Evolutionary conservation across 2,888 invertebrate genomes (phyloP).

Genomic region (Habrosyne pyritoides): DNA sequence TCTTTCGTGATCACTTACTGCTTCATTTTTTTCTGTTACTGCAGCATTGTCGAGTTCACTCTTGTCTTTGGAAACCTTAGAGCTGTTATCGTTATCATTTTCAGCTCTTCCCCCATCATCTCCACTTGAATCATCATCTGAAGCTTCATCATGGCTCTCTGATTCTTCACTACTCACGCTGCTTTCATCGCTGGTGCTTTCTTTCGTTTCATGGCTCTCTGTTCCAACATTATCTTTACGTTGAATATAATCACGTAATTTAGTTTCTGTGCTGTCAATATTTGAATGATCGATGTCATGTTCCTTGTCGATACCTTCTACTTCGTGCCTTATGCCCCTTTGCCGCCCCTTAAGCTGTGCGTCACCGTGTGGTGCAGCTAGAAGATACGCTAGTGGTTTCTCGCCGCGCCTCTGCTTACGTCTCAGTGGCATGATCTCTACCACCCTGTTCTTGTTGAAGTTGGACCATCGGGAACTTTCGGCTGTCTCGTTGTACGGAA

Average conservation of each 20-base stretch:
- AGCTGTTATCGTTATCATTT: too few relatives aligned
- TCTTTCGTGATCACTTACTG: too few relatives aligned
- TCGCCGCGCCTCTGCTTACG: not conserved
- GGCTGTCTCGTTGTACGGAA: not conserved
- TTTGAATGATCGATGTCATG: not conserved
- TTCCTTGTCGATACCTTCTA: not conserved
- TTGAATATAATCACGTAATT: not conserved
- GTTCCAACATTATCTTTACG: not conserved
- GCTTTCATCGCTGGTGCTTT: too few relatives aligned
- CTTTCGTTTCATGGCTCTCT: not conserved
- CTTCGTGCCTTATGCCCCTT: not conserved
- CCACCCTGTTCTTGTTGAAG: not conserved
- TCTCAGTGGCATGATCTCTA: not conserved
- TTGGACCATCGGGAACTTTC: not conserved
- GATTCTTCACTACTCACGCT: not conserved
- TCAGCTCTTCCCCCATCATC: not conserved
- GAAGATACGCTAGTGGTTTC: not conserved
- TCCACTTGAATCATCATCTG: not conserved
- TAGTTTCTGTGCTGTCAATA: not conserved
- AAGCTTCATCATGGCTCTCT: not conserved
- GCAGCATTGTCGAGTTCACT: too few relatives aligned
- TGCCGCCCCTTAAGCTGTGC: not conserved
- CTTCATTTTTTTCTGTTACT: too few relatives aligned
- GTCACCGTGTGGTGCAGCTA: not conserved
- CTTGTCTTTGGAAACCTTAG: too few relatives aligned